These are phyloP conservation scores for Scaptomyza polygonia DNA, from an alignment of 2,888 invertebrate species.

Conservation along the genomic window DNA sequence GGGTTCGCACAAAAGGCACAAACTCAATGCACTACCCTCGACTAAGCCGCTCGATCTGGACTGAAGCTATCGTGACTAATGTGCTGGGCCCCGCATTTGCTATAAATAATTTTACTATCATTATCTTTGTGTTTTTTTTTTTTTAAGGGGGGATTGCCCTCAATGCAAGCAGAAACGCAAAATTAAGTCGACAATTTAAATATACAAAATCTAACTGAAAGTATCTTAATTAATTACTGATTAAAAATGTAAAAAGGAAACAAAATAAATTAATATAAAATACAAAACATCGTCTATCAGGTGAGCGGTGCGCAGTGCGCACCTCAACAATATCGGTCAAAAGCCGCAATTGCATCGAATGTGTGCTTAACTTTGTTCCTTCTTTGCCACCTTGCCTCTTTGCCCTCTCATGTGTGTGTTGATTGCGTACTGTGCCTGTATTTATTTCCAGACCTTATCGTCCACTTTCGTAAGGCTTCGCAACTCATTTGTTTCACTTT, in stretches of 20 bases:
- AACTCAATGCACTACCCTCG: background rate
- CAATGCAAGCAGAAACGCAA: conserved; percentile 69
- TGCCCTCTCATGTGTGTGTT: background rate
- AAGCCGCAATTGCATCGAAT: conserved; percentile 70
- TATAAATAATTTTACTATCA: conserved; percentile 65
- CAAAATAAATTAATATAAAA: conserved; percentile 33
- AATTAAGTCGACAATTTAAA: conserved; percentile 67
- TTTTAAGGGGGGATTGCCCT: conserved; percentile 50
- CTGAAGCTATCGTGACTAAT: conserved; percentile 50
- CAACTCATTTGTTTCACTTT: conserved; percentile 70
- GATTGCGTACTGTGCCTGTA: conserved; percentile 9
- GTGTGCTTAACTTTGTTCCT: conserved; percentile 62
- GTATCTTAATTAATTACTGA: conserved; percentile 78
- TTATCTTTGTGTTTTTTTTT: conserved; percentile 36
- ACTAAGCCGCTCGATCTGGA: background rate
- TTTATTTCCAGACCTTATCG: conserved; percentile 58
- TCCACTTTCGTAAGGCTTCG: conserved; percentile 44
- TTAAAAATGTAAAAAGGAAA: conserved; percentile 38
- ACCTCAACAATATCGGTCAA: conserved; percentile 73
- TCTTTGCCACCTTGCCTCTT: background rate
- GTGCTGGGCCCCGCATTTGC: conserved; percentile 54
- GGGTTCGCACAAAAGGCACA: conserved; percentile 10
- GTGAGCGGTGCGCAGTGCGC: conserved; percentile 45
- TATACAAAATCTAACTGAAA: conserved; percentile 46
- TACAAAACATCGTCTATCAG: conserved; percentile 38